These are phyloP conservation scores for honey bee (Apis mellifera) DNA, from an alignment of 1,140 invertebrate genomes.

Conservation along the genomic window Amel_HAv3.1 CM009936.2:9367501-9368000, in stretches of 20 bases:
- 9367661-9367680: background rate
- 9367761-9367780: background rate
- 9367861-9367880: conserved; percentile 39
- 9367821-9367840: conserved; percentile 7
- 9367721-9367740: background rate
- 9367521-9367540: background rate
- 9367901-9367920: conserved; percentile 45
- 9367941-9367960: background rate
- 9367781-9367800: conserved; percentile 26
- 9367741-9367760: background rate
- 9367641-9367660: background rate
- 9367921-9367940: conserved; percentile 52
- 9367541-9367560: conserved; percentile 35
- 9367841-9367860: conserved; percentile 12
- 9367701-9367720: conserved; percentile 4
- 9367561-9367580: no score
- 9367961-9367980: no score
- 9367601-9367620: background rate
- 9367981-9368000: conserved; percentile 29
- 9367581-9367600: no score
- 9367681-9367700: conserved; percentile 27
- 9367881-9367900: conserved; percentile 31
- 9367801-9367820: conserved; percentile 14
- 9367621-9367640: no score
- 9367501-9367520: background rate